phyloP scores from a whole-genome alignment of 1,140 invertebrate species.

The Heterodera carotae region DNA sequence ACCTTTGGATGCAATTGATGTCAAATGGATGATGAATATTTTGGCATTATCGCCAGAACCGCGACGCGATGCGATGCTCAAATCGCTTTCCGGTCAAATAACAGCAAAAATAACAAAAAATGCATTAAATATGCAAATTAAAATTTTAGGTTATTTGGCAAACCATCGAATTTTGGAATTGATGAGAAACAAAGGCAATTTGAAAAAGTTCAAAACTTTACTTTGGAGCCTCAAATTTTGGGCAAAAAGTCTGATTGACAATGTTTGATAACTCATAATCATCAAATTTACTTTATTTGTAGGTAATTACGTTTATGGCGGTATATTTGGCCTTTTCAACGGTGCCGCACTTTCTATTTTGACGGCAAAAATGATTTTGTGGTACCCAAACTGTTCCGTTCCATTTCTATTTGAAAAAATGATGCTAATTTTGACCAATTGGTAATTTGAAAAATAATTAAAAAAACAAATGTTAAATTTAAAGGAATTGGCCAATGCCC shows the following conservation, averaged over 20 bases:
- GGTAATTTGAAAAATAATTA: constrained; percentile 11
- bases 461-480: background rate
- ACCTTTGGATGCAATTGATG: background rate
- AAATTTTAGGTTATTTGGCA: background rate
- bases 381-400: constrained; percentile 3
- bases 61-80: background rate
- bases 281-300: background rate
- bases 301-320: constrained; percentile 18
- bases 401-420: constrained; percentile 18
- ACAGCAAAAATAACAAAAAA: background rate
- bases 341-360: constrained; percentile 11
- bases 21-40: background rate
- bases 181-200: background rate
- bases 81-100: background rate
- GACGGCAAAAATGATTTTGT: constrained; percentile 11
- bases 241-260: background rate
- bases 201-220: background rate
- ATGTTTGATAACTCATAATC: too few relatives aligned
- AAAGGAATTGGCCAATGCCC: background rate
- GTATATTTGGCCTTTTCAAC: constrained; percentile 10
- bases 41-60: background rate
- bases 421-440: background rate
- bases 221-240: background rate
- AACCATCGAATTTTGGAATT: background rate
- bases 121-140: background rate